Evolutionary conservation across 1,140 invertebrate species (phyloP), one percentile per base, ranked within the genome.

Genomic region (Galleria mellonella): DNA sequence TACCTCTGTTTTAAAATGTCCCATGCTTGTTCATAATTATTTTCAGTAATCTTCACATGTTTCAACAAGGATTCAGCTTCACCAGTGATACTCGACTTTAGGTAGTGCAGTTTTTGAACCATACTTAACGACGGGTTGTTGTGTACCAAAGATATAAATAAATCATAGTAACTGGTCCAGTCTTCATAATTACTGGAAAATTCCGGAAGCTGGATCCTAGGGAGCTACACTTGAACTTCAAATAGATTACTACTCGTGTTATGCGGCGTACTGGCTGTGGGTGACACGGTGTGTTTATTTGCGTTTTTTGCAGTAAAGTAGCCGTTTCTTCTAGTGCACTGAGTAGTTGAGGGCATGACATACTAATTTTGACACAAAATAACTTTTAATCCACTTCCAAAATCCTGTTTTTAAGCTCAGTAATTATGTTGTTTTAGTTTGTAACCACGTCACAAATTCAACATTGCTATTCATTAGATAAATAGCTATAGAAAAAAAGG

Each of bases 91-190:
- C 42, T 44, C 9, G 42, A 36, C 12, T 53, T 53, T 33, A 53
- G 30, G 17, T 51, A 51, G 28, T 51, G 36, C 9, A 51, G 14
- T 38, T 51, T 51, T 23, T 54, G 45, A n/a, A 54, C 51, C 23
- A 47, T 31, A 35, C 13, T 43, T 11, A 52, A n/a, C 1, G 38
- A 3, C 2, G 11, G 23, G 27, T 52, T 52, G 1, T 37, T 31
- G 28, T 53, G 40, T 4, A 53, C 35, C 15, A 53, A 17, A 11
- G 51, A 47, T 17, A 35, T 14, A 31, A 53, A 53, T 27, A 53
- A 13, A 35, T 53, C 51, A 4, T 47, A 8, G 14, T 10, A 47
- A 6, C 37, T 33, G 5, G 45, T 37, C 45, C 45, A 47, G 13
- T 37, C 44, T 33, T 37, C 33, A 32, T 52, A 52, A n/a, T n/a